Evolutionary conservation across 2,888 invertebrate genomes (phyloP).

Genomic region (Ophion ellenae): DNA sequence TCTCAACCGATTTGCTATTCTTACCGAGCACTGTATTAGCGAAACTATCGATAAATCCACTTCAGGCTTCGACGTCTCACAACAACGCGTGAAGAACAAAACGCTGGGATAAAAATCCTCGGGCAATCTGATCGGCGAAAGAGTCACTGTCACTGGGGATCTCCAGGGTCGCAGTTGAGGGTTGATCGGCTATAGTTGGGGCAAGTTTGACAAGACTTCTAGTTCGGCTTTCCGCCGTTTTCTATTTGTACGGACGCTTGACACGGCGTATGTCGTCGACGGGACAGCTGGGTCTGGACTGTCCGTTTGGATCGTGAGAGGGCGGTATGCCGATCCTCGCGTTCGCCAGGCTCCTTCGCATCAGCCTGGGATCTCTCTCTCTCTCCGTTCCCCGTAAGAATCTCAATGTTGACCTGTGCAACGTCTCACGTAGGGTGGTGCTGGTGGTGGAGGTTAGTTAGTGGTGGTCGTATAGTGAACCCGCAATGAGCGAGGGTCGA

Average conservation of each 20-base stretch:
- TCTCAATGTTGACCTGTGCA: slow-evolving; percentile 57
- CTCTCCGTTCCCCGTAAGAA: slow-evolving; percentile 43
- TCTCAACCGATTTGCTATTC: slow-evolving; percentile 22
- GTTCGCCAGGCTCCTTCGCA: slow-evolving; percentile 66
- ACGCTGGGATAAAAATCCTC: background rate
- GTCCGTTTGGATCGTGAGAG: slow-evolving; percentile 65
- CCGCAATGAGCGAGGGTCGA: too few species aligned
- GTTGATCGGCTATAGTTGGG: background rate
- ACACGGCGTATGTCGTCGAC: slow-evolving; percentile 63
- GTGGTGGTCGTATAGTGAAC: slow-evolving; percentile 25
- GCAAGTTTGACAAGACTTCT: too few species aligned
- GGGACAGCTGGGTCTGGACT: slow-evolving; percentile 80
- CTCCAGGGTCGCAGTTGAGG: background rate
- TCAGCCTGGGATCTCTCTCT: slow-evolving; percentile 65
- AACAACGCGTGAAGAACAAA: slow-evolving; percentile 25
- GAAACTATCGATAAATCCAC: slow-evolving; percentile 28
- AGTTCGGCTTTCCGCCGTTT: too few species aligned
- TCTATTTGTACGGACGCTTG: too few species aligned
- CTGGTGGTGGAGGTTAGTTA: slow-evolving; percentile 31
- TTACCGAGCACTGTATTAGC: slow-evolving; percentile 23
- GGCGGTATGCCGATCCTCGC: slow-evolving; percentile 71
- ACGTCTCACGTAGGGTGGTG: slow-evolving; percentile 58
- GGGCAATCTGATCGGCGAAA: background rate
- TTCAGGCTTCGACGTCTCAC: background rate
- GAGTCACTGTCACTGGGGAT: slow-evolving; percentile 46